Evolutionary conservation across 2,797 vertebrate species (phyloP).

Genomic region (Poecilia wingei): DNA sequence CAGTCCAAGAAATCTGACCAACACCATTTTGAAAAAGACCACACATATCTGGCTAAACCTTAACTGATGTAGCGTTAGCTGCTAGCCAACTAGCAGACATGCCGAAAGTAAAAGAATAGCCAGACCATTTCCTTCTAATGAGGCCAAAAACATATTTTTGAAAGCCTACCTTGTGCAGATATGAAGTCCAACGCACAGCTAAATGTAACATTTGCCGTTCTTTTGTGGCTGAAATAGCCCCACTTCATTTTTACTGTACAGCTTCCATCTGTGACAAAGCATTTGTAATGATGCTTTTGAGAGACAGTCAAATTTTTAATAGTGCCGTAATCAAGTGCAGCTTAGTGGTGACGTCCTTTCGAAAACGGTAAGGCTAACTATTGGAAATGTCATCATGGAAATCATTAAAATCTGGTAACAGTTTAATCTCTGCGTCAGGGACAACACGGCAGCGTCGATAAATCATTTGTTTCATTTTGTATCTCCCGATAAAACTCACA

Average conservation of each 20-base stretch:
- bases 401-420: background rate
- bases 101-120: background rate
- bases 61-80: background rate
- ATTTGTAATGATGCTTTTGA: background rate
- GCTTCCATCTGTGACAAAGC: background rate
- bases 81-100: background rate
- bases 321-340: background rate
- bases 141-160: background rate
- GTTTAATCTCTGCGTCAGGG: background rate
- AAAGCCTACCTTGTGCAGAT: background rate
- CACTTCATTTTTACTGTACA: background rate
- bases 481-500: conserved; percentile 46
- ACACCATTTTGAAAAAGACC: background rate
- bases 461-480: conserved; percentile 64
- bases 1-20: background rate
- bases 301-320: background rate
- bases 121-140: background rate
- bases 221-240: background rate
- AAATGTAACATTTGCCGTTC: background rate
- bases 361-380: background rate
- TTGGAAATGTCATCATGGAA: background rate
- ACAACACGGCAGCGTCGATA: conserved; percentile 49
- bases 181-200: background rate
- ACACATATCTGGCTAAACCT: background rate
- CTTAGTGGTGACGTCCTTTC: background rate